Conservation (phyloP, 2,888 invertebrate genomes). For the Lasioglossum morio region DNA sequence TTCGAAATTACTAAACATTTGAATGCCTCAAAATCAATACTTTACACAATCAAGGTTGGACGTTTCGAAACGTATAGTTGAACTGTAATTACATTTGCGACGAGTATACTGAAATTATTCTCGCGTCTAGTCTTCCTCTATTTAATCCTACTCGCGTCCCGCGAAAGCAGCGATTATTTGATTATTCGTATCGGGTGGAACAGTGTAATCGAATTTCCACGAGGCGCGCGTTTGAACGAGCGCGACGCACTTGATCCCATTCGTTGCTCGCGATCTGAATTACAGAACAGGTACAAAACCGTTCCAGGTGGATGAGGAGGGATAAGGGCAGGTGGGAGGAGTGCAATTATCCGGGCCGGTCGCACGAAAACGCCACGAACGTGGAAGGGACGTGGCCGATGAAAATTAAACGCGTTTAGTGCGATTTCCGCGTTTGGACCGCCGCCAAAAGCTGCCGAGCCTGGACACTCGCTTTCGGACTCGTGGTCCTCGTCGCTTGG, state of each 20-base stretch:
- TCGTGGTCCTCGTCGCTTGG: not conserved
- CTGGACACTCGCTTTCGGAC: conserved; percentile 5
- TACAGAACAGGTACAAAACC: conserved; percentile 30
- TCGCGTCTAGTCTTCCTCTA: not conserved
- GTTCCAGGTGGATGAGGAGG: not conserved
- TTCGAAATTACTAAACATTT: not conserved
- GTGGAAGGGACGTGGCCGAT: conserved; percentile 1
- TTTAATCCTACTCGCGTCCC: not conserved
- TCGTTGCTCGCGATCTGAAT: conserved; percentile 16
- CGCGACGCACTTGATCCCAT: conserved; percentile 15
- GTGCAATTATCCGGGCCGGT: conserved; percentile 50
- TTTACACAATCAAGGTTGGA: not conserved
- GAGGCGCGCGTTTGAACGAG: not conserved
- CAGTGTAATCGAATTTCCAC: conserved; percentile 40
- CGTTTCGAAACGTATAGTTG: not conserved
- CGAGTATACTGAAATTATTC: not conserved
- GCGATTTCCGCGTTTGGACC: conserved; percentile 36
- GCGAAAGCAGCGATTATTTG: not conserved
- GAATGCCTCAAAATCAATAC: too few relatives aligned
- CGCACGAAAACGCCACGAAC: conserved; percentile 39
- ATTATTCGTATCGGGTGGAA: not conserved
- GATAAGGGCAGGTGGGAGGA: not conserved
- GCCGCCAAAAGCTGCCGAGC: conserved; percentile 35
- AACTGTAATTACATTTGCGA: not conserved
- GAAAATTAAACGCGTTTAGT: conserved; percentile 51